Percentiles rank a stretch among this genome's conserved stretches.
Evolutionary conservation across 2,113 vertebrate genomes (phyloP).

Genomic region (Galeopterus variegatus): DNA sequence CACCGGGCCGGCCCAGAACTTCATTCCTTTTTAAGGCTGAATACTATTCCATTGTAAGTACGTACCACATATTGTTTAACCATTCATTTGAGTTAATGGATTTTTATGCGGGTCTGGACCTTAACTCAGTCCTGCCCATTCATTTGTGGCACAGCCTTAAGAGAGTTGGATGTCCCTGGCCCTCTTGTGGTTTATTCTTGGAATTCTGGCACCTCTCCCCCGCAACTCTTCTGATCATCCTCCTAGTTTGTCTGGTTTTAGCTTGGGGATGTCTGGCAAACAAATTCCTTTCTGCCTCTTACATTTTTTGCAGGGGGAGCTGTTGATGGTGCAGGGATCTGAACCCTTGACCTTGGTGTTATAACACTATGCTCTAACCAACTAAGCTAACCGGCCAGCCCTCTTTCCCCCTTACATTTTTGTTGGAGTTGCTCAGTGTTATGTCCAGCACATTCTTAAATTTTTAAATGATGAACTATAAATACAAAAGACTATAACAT

Average conservation of each 20-base stretch:
- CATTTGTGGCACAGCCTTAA: not conserved
- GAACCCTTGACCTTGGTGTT: too few species aligned
- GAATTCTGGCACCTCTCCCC: not conserved
- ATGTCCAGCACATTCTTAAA: not conserved
- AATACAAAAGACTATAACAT: not conserved
- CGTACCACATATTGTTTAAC: not conserved
- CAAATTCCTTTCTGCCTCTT: not conserved
- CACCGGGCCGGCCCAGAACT: too few species aligned
- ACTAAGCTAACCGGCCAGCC: too few species aligned
- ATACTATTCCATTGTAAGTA: not conserved
- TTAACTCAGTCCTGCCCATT: not conserved
- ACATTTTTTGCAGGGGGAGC: not conserved
- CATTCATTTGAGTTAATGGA: not conserved
- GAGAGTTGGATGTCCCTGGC: not conserved
- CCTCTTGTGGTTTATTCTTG: not conserved
- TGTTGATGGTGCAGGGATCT: too few species aligned
- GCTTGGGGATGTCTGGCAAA: not conserved
- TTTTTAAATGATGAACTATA: constrained; percentile 25
- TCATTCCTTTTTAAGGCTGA: not conserved
- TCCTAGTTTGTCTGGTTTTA: not conserved
- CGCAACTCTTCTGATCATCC: not conserved
- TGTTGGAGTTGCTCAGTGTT: not conserved
- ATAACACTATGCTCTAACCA: too few species aligned
- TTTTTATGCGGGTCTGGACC: not conserved
- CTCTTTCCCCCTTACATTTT: constrained; percentile 7